Percentiles rank a stretch among this genome's conserved stretches.
Conservation (phyloP, 1,140 invertebrate species). For the Watersipora subatra region DNA sequence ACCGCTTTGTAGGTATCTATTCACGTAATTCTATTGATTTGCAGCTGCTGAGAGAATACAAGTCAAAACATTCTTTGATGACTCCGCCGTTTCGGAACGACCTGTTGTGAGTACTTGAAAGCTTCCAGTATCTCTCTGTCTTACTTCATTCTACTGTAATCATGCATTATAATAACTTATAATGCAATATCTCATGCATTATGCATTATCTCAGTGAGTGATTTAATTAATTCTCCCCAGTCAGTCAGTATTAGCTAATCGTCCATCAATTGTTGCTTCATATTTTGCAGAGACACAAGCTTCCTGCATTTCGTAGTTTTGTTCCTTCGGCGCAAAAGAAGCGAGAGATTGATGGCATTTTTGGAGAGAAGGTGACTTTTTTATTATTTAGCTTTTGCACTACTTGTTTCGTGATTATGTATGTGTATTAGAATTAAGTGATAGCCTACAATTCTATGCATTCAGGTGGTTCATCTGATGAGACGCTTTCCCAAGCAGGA, state of each 20-base stretch:
- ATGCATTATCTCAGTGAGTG: too few species aligned
- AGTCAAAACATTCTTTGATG: constrained; percentile 34
- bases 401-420: background rate
- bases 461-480: constrained; percentile 26
- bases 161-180: too few species aligned
- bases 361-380: constrained; percentile 25
- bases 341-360: constrained; percentile 25
- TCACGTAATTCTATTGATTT: constrained; percentile 7
- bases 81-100: constrained; percentile 28
- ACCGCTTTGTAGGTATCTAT: background rate
- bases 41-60: constrained; percentile 35
- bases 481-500: constrained; percentile 26
- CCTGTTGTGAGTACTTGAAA: constrained; percentile 28
- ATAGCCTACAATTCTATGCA: too few species aligned
- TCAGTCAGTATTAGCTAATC: too few species aligned
- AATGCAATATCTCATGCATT: too few species aligned
- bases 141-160: too few species aligned
- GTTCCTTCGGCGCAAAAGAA: constrained; percentile 27
- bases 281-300: constrained; percentile 28
- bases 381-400: background rate
- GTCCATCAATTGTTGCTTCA: too few species aligned
- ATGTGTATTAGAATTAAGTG: too few species aligned
- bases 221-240: too few species aligned
- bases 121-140: too few species aligned
- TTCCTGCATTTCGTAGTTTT: constrained; percentile 24